phyloP scores from a whole-genome alignment of 2,113 vertebrate species.

The Hepsetus odoe region DNA sequence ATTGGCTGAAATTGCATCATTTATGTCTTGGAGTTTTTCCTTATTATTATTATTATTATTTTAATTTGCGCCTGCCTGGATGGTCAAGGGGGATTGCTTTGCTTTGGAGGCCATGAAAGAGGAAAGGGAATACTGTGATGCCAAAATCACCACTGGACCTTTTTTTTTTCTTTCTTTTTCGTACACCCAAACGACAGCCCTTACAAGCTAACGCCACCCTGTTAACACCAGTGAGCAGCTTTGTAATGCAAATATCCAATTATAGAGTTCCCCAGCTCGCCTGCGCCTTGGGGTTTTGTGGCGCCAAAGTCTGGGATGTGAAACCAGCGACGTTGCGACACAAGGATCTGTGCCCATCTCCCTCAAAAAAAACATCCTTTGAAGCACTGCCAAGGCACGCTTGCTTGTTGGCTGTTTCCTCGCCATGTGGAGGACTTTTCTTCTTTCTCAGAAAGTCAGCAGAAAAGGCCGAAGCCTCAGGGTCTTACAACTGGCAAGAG shows the following conservation, averaged over 20 bases:
- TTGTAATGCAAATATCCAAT: constrained; percentile 41
- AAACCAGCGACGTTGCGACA: background rate
- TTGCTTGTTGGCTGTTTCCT: constrained; percentile 2
- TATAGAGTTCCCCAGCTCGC: constrained; percentile 23
- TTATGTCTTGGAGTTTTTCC: background rate
- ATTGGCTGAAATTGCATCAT: constrained; percentile 33
- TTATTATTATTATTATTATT: constrained; percentile 15
- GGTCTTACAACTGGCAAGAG: background rate
- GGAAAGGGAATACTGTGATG: constrained; percentile 23
- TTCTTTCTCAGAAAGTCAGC: background rate
- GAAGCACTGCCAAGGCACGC: constrained; percentile 17
- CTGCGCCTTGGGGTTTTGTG: constrained; percentile 18
- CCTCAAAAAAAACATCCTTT: background rate
- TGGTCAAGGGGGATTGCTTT: constrained; percentile 21
- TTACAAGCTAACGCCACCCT: background rate
- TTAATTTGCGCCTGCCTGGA: constrained; percentile 5
- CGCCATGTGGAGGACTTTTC: background rate
- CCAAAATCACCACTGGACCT: constrained; percentile 8
- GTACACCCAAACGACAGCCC: background rate
- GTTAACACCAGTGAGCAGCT: background rate
- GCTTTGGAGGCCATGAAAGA: constrained; percentile 6
- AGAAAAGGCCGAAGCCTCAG: constrained; percentile 3
- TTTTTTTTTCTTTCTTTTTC: too few species aligned
- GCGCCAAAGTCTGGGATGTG: background rate
- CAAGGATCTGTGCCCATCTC: too few species aligned